Conservation (phyloP, 1,140 invertebrate genomes). For the Polypedilum pembai region DNA sequence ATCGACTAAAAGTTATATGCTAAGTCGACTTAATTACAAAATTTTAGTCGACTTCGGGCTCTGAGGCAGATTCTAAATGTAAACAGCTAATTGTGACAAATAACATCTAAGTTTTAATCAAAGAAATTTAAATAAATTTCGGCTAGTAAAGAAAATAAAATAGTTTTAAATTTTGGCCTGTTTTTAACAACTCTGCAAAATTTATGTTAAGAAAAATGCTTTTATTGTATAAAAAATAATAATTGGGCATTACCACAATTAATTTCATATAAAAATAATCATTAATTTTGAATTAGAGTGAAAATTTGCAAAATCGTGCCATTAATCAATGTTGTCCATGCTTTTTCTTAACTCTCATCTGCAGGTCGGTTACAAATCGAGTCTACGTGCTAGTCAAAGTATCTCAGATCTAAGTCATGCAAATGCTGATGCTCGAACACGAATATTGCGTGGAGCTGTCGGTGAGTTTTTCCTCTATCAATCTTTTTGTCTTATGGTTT, state of each 20-base stretch:
- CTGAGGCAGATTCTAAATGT: too few relatives aligned
- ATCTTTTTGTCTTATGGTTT: neutral
- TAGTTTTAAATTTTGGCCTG: too few relatives aligned
- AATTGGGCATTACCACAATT: neutral
- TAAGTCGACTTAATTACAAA: too few relatives aligned
- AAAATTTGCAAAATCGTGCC: too few relatives aligned
- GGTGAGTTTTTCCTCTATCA: neutral
- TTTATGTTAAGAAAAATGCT: neutral
- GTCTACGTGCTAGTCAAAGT: conserved; percentile 73
- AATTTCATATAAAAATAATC: conserved; percentile 1
- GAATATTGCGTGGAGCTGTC: neutral
- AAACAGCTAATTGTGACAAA: too few relatives aligned
- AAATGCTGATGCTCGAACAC: conserved; percentile 14
- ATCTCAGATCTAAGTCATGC: conserved; percentile 61
- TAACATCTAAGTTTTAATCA: too few relatives aligned
- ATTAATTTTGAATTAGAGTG: neutral
- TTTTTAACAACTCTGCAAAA: too few relatives aligned
- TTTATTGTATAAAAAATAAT: neutral
- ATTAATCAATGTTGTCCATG: too few relatives aligned
- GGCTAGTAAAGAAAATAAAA: too few relatives aligned
- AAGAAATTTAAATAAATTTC: too few relatives aligned
- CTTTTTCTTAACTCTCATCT: conserved; percentile 29
- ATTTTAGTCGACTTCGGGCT: too few relatives aligned
- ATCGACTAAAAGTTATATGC: too few relatives aligned
- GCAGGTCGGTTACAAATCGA: conserved; percentile 65